phyloP scores from a whole-genome alignment of 1,140 invertebrate species.

The Brachionus calyciflorus region DNA sequence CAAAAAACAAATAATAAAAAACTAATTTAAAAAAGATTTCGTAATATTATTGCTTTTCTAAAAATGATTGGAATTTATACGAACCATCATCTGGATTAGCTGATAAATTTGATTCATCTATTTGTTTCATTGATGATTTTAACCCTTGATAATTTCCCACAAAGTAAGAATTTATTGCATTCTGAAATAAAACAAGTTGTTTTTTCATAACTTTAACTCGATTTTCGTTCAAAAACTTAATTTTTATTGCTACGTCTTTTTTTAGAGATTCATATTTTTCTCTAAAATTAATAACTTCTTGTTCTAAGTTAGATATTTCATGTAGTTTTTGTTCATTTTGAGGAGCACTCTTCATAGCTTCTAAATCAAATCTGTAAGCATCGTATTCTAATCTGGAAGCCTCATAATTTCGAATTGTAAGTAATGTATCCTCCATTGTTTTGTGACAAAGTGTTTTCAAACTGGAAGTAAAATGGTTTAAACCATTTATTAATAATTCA shows the following conservation, averaged over 20 bases:
- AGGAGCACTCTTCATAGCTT: constrained; percentile 63
- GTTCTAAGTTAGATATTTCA: constrained; percentile 72
- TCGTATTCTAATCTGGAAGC: constrained; percentile 90
- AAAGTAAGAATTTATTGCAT: constrained; percentile 92
- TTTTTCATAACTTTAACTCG: constrained; percentile 98
- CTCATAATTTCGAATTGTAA: constrained; percentile 88
- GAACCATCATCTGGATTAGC: constrained; percentile 38
- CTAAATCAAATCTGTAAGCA: constrained; percentile 87
- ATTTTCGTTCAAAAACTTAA: constrained; percentile 93
- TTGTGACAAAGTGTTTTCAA: constrained; percentile 91
- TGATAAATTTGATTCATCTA: constrained; percentile 64
- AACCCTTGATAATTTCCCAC: constrained; percentile 87
- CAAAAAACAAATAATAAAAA: background rate
- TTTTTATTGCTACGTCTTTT: constrained; percentile 86
- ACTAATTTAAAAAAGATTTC: constrained; percentile 9
- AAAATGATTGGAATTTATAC: constrained; percentile 29
- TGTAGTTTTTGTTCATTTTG: constrained; percentile 32
- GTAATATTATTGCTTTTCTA: constrained; percentile 34
- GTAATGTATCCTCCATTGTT: constrained; percentile 90
- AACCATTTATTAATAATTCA: constrained; percentile 78
- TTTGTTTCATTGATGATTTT: constrained; percentile 90
- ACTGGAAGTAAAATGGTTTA: constrained; percentile 92
- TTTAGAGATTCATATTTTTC: constrained; percentile 83
- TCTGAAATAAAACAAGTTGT: constrained; percentile 88
- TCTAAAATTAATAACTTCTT: constrained; percentile 78